phyloP scores from a whole-genome alignment of 2,797 vertebrate species.

The Limosa lapponica region DNA sequence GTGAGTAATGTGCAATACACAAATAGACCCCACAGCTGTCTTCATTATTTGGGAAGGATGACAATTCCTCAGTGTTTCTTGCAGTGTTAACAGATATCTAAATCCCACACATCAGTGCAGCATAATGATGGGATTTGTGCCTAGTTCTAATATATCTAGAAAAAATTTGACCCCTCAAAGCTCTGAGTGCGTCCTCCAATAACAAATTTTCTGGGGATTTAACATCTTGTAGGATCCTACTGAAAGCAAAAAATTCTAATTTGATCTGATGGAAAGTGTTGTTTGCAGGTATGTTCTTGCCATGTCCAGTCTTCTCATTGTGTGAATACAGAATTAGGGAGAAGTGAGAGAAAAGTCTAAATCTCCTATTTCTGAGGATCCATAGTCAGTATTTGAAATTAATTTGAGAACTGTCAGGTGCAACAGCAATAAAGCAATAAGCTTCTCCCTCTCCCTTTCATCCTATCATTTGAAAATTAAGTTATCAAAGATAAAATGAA shows the following conservation, averaged over 20 bases:
- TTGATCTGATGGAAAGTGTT: background rate
- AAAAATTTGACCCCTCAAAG: background rate
- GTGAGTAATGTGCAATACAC: background rate
- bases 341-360: background rate
- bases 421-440: background rate
- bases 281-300: background rate
- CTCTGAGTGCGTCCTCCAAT: background rate
- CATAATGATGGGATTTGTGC: background rate
- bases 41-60: background rate
- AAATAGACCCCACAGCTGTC: background rate
- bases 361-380: background rate
- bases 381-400: background rate
- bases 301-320: background rate
- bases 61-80: background rate
- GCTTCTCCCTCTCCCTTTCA: background rate
- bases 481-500: background rate
- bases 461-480: background rate
- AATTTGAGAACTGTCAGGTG: background rate
- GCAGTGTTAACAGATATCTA: background rate
- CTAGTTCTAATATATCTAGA: background rate
- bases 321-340: background rate
- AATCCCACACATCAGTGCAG: background rate
- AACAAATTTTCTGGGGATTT: background rate
- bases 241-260: background rate
- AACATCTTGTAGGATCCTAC: background rate